These are phyloP conservation scores for Pocota personata DNA, from an alignment of 2,888 invertebrate species.

Conservation along the genomic window DNA sequence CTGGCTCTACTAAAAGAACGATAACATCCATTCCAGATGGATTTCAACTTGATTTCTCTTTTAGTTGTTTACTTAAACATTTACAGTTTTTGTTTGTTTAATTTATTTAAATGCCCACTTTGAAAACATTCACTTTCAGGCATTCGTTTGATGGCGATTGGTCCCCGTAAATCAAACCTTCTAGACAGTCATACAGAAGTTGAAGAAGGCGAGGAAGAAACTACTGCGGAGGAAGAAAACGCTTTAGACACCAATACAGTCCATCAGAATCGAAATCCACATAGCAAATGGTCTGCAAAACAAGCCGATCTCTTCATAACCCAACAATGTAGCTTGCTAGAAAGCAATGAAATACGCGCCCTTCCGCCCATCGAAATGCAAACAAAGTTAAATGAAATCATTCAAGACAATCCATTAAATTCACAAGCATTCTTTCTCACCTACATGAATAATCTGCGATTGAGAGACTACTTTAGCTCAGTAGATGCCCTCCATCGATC, in stretches of 20 bases:
- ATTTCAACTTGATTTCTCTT: too few relatives aligned
- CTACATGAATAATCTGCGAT: slow-evolving; percentile 93
- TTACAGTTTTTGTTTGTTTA: too few relatives aligned
- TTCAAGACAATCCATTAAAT: slow-evolving; percentile 81
- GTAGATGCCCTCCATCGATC: slow-evolving; percentile 84
- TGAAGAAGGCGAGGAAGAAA: slow-evolving; percentile 54
- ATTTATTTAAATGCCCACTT: neutral
- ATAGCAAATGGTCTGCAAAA: slow-evolving; percentile 91
- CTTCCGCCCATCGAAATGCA: slow-evolving; percentile 90
- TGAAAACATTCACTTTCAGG: slow-evolving; percentile 69
- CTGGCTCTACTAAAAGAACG: too few relatives aligned
- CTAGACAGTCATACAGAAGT: slow-evolving; percentile 63
- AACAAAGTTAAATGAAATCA: slow-evolving; percentile 83
- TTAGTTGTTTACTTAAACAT: too few relatives aligned
- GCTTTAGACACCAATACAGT: slow-evolving; percentile 75
- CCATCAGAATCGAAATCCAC: slow-evolving; percentile 80
- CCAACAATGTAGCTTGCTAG: slow-evolving; percentile 92
- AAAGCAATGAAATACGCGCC: slow-evolving; percentile 92
- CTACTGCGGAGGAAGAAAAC: slow-evolving; percentile 73
- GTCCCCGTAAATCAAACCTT: slow-evolving; percentile 74
- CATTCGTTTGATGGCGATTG: slow-evolving; percentile 77
- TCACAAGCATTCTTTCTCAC: slow-evolving; percentile 89
- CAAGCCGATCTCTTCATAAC: slow-evolving; percentile 95
- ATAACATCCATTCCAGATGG: too few relatives aligned
- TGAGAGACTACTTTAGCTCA: slow-evolving; percentile 90